Evolutionary conservation across 2,113 vertebrate genomes (phyloP).

Genomic region (Meriones unguiculatus): DNA sequence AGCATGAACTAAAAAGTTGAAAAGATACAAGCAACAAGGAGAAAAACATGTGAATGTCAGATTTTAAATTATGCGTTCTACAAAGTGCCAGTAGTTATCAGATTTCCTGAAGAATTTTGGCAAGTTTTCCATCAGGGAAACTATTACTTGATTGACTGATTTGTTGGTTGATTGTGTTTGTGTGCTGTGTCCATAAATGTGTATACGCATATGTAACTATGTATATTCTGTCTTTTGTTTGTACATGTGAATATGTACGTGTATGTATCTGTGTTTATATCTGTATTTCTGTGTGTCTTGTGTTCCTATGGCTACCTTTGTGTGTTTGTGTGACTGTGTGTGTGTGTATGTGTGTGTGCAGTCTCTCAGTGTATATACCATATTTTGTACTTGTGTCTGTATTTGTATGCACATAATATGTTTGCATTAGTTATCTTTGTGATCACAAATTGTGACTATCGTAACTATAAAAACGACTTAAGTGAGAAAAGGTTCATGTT

Average conservation of each 20-base stretch:
- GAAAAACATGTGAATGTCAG: background rate
- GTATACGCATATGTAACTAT: background rate
- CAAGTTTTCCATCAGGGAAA: background rate
- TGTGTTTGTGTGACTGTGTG: background rate
- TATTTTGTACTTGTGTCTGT: background rate
- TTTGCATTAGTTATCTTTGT: background rate
- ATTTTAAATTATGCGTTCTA: background rate
- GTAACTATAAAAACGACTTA: background rate
- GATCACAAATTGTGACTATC: background rate
- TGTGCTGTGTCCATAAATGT: background rate
- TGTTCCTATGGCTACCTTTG: background rate
- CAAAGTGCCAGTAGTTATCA: background rate
- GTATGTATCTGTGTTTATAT: no score
- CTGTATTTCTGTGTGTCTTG: background rate
- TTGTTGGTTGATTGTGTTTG: background rate
- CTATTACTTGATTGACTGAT: background rate
- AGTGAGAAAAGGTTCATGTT: background rate
- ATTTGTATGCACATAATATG: background rate
- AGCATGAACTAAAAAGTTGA: background rate
- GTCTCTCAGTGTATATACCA: background rate
- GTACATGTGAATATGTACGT: background rate
- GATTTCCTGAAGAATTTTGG: background rate
- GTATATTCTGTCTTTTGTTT: background rate
- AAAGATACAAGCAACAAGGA: background rate
- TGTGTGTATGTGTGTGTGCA: background rate